Evolutionary conservation across 2,113 vertebrate genomes (phyloP).

Genomic region (Vidua chalybeata): DNA sequence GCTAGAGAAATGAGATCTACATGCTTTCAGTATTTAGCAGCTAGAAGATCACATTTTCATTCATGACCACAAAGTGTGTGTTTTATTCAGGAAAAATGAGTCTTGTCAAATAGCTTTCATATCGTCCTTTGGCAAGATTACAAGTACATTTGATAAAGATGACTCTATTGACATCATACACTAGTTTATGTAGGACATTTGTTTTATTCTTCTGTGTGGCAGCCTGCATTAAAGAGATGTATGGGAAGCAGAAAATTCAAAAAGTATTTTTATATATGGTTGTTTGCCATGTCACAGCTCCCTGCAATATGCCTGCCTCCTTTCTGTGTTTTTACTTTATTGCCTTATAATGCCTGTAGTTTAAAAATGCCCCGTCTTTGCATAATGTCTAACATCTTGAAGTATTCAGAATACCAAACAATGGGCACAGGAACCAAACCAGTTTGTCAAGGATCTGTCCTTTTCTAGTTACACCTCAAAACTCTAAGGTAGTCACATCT

Average conservation of each 20-base stretch:
- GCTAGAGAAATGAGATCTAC: background rate
- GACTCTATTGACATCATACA: background rate
- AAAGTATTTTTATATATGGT: background rate
- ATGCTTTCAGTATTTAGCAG: background rate
- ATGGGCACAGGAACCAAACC: background rate
- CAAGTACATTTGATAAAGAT: conserved; percentile 2
- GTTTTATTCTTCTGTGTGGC: background rate
- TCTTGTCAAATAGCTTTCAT: conserved; percentile 27
- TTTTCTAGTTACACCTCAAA: background rate
- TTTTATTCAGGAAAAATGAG: conserved; percentile 20
- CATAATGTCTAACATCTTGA: background rate
- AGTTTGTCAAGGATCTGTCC: background rate
- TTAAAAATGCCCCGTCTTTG: background rate
- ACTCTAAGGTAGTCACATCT: background rate
- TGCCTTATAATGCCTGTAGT: background rate
- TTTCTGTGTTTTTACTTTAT: background rate
- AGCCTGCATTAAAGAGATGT: background rate
- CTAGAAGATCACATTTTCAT: conserved; percentile 10
- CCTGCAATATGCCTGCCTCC: background rate
- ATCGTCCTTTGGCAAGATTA: background rate
- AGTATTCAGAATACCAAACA: background rate
- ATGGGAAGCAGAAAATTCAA: background rate
- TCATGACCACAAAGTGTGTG: background rate
- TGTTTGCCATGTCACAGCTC: background rate
- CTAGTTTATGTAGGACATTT: background rate